Conservation (phyloP, 2,888 invertebrate species). For the Drosophila imparisetae region DNA sequence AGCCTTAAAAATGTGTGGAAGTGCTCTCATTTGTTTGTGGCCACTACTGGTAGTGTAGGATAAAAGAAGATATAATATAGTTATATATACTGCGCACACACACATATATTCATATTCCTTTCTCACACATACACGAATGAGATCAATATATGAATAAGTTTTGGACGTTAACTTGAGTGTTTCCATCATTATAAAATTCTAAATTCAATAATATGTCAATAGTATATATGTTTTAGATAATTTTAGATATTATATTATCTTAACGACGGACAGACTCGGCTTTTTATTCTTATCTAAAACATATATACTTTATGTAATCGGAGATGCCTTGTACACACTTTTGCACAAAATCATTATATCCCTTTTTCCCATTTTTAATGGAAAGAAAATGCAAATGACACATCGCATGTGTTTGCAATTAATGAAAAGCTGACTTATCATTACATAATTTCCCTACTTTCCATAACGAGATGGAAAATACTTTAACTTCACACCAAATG, state of each 20-base stretch:
- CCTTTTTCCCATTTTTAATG: no score
- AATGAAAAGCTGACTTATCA: not conserved
- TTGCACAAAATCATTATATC: not conserved
- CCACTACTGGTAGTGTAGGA: not conserved
- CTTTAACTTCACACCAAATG: not conserved
- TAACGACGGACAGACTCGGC: not conserved
- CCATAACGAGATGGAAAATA: not conserved
- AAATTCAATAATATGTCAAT: not conserved
- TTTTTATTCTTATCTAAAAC: not conserved
- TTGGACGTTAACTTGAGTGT: accelerated
- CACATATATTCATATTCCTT: not conserved
- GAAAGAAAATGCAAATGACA: not conserved
- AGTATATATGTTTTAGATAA: no score
- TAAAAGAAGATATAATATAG: not conserved
- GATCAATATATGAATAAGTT: not conserved
- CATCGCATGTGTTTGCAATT: not conserved
- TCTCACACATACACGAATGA: not conserved
- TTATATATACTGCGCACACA: not conserved
- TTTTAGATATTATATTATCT: no score
- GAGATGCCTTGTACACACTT: not conserved
- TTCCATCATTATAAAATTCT: not conserved
- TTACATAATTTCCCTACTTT: not conserved
- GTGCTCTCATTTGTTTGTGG: not conserved
- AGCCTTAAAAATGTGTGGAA: not conserved
- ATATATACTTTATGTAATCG: not conserved